A percentile compares a stretch with the other conserved stretches of the same genome.
Evolutionary conservation across 2,797 vertebrate species (phyloP).

Genomic region (Tenualosa thibaudeaui): DNA sequence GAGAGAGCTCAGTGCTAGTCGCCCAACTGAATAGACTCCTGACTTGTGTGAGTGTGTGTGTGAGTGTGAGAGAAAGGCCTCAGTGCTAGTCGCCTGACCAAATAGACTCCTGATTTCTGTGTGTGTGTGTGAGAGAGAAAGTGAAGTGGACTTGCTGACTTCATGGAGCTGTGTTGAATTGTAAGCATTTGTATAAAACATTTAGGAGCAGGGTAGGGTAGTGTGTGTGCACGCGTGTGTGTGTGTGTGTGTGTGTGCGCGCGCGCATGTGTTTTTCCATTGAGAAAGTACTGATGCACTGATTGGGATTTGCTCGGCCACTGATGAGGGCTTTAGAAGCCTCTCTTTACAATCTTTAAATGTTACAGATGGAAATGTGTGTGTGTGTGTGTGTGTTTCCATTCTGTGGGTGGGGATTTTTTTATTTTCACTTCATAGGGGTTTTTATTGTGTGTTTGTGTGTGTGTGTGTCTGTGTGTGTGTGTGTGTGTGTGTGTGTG

Average conservation of each 20-base stretch:
- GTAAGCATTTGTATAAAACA: neutral
- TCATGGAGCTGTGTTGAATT: neutral
- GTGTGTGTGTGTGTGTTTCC: constrained; percentile 17
- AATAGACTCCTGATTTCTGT: neutral
- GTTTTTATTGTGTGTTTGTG: too few relatives aligned
- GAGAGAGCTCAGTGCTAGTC: neutral
- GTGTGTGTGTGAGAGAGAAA: neutral
- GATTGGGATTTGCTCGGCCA: neutral
- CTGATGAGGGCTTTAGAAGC: too few relatives aligned
- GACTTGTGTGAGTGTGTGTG: neutral
- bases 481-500: neutral
- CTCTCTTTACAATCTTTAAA: too few relatives aligned
- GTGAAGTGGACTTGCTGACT: too few relatives aligned
- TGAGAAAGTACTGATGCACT: too few relatives aligned
- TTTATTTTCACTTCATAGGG: too few relatives aligned
- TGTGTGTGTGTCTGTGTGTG: neutral
- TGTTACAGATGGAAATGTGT: neutral
- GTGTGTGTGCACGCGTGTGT: too few relatives aligned
- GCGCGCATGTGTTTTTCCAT: neutral
- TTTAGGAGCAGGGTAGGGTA: too few relatives aligned
- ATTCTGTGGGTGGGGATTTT: neutral
- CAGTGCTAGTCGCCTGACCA: too few relatives aligned
- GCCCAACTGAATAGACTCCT: neutral
- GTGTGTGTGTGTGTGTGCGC: neutral
- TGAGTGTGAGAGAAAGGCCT: too few relatives aligned